phyloP scores from a whole-genome alignment of 1,140 invertebrate species.

The Tribolium castaneum region DNA sequence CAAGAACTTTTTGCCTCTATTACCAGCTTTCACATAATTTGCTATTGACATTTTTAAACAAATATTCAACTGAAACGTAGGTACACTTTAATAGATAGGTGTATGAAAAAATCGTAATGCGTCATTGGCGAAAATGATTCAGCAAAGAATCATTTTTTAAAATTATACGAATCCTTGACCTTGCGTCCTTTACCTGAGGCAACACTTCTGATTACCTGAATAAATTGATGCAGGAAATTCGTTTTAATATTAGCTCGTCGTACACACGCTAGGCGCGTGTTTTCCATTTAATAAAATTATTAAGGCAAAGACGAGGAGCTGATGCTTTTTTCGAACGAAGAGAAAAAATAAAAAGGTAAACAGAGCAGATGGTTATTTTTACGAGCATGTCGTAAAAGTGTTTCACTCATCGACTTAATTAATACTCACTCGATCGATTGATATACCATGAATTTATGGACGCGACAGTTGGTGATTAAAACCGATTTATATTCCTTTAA shows the following conservation, averaged over 20 bases:
- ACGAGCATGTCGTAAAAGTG: not conserved
- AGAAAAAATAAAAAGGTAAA: conserved; percentile 6
- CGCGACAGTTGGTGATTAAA: not conserved
- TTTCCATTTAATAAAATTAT: not conserved
- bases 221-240: not conserved
- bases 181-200: conserved; percentile 39
- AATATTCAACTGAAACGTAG: too few relatives aligned
- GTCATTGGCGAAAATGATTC: conserved; percentile 10
- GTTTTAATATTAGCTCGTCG: not conserved
- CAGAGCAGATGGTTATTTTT: conserved; percentile 19
- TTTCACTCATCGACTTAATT: conserved; percentile 1
- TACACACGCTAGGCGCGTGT: not conserved
- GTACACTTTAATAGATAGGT: not conserved
- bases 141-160: not conserved
- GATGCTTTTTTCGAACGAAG: not conserved
- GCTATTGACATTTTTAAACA: not conserved
- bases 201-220: not conserved
- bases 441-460: not conserved
- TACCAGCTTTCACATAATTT: conserved; percentile 18
- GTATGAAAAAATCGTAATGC: not conserved
- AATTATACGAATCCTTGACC: conserved; percentile 34
- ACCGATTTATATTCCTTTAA: not conserved
- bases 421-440: not conserved
- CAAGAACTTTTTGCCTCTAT: not conserved
- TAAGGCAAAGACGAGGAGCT: not conserved